Conservation (phyloP, 2,888 invertebrate species). For the Carpatolechia fugitivella region DNA sequence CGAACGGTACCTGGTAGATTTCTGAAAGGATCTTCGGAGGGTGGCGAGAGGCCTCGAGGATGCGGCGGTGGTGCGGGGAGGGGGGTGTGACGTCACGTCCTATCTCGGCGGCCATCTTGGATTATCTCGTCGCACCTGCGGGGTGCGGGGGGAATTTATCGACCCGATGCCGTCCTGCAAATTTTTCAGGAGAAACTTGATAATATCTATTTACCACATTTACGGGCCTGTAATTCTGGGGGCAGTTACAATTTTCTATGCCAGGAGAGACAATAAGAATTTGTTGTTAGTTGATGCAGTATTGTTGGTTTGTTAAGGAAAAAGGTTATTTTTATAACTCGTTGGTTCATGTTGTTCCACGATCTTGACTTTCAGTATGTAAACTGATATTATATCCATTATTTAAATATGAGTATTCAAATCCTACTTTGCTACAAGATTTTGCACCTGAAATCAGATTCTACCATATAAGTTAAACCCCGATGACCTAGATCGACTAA, state of each 20-base stretch:
- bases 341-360: too few relatives aligned
- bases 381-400: too few relatives aligned
- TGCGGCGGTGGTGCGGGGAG: slow-evolving; percentile 52
- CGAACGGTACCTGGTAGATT: slow-evolving; percentile 56
- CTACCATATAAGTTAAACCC: too few relatives aligned
- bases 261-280: neutral
- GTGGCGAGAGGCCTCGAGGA: slow-evolving; percentile 75
- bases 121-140: slow-evolving; percentile 80
- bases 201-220: slow-evolving; percentile 38
- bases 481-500: too few relatives aligned
- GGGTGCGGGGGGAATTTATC: slow-evolving; percentile 56
- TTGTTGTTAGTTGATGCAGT: neutral
- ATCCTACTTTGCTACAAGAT: too few relatives aligned
- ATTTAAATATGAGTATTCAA: too few relatives aligned
- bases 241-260: slow-evolving; percentile 2
- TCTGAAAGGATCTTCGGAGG: slow-evolving; percentile 79
- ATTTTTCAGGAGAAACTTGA: slow-evolving; percentile 64
- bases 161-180: slow-evolving; percentile 66
- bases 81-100: slow-evolving; percentile 77
- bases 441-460: too few relatives aligned
- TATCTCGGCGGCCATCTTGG: slow-evolving; percentile 80
- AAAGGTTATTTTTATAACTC: too few relatives aligned
- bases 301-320: too few relatives aligned
- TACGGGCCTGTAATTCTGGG: slow-evolving; percentile 2
- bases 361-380: too few relatives aligned